These are phyloP conservation scores for Aldabrachelys gigantea DNA, from an alignment of 2,113 vertebrate genomes.

Conservation along the genomic window DNA sequence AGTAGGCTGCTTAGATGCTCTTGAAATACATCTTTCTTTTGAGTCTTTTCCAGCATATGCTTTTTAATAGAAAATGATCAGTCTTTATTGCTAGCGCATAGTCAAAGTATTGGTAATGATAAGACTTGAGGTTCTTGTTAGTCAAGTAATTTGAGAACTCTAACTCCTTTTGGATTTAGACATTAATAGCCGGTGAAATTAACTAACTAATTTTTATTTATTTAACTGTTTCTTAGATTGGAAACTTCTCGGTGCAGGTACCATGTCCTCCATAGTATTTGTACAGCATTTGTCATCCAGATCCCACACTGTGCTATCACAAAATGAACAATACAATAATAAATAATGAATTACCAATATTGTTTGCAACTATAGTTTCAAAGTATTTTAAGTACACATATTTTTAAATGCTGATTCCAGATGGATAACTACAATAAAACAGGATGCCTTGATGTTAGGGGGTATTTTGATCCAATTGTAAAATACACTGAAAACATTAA, in stretches of 20 bases:
- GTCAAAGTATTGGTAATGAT: neutral
- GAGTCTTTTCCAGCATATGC: neutral
- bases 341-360: neutral
- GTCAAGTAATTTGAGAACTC: neutral
- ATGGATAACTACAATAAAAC: rapidly evolving
- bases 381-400: neutral
- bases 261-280: too few relatives aligned
- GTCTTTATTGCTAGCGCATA: neutral
- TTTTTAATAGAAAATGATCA: neutral
- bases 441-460: neutral
- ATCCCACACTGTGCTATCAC: neutral
- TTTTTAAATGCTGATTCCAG: rapidly evolving
- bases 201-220: neutral
- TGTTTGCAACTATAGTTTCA: neutral
- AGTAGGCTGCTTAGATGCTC: neutral
- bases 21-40: neutral
- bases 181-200: neutral
- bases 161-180: neutral
- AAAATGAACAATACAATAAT: neutral
- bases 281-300: neutral
- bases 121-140: neutral
- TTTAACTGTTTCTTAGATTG: neutral
- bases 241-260: neutral
- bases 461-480: neutral
- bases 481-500: too few relatives aligned